phyloP scores from a whole-genome alignment of 1,140 invertebrate genomes.

The Dolichoris vasculosae region DNA sequence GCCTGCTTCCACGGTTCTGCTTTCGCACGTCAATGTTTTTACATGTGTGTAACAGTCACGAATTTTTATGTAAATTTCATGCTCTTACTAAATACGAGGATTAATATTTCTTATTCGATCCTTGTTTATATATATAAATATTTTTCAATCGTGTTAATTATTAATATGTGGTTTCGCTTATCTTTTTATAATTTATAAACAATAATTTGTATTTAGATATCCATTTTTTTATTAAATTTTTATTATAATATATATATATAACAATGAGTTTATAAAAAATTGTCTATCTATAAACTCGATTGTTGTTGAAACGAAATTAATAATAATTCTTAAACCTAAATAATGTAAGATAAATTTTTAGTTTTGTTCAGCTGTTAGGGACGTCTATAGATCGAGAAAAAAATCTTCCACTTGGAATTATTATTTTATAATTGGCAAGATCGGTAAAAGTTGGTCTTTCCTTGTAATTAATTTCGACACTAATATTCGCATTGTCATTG shows the following conservation, averaged over 20 bases:
- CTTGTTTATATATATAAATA: not conserved
- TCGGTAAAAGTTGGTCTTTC: not conserved
- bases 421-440: not conserved
- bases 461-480: not conserved
- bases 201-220: not conserved
- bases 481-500: not conserved
- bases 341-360: too few species aligned
- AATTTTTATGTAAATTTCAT: not conserved
- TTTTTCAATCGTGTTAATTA: not conserved
- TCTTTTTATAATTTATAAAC: not conserved
- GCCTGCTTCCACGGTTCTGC: not conserved
- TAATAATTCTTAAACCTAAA: too few species aligned
- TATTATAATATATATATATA: too few species aligned
- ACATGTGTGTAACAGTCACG: not conserved
- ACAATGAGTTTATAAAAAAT: too few species aligned
- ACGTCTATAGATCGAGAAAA: too few species aligned
- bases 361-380: too few species aligned
- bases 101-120: not conserved
- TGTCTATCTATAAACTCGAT: too few species aligned
- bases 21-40: not conserved
- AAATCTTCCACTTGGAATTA: too few species aligned
- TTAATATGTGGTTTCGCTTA: not conserved
- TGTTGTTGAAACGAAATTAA: too few species aligned
- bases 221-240: too few species aligned
- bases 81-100: not conserved